A percentile compares a stretch with the other conserved stretches of the same genome.
These are phyloP conservation scores for Neoniphon sammara DNA, from an alignment of 2,797 vertebrate genomes.

Conservation along the genomic window DNA sequence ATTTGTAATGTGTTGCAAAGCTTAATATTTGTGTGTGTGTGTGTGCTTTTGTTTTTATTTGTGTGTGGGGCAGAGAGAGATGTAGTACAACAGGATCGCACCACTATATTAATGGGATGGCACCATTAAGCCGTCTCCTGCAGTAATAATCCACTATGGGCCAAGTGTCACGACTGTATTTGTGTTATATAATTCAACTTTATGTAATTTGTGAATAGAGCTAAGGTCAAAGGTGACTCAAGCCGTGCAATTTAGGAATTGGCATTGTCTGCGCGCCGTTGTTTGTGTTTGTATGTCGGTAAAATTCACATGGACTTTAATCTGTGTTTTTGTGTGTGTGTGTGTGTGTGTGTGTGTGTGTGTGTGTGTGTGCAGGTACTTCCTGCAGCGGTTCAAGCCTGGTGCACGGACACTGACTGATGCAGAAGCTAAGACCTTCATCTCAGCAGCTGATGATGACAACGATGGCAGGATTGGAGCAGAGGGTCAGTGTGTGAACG, in stretches of 20 bases:
- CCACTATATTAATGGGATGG: conserved; percentile 36
- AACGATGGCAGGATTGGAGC: conserved; percentile 93
- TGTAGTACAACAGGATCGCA: conserved; percentile 20
- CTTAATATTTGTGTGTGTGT: conserved; percentile 9
- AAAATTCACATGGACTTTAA: not conserved
- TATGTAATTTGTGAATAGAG: conserved; percentile 19
- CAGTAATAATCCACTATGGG: conserved; percentile 55
- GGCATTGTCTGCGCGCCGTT: not conserved
- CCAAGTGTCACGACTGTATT: conserved; percentile 45
- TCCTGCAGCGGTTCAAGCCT: conserved; percentile 91
- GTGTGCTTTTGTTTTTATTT: conserved; percentile 6
- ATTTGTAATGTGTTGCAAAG: not conserved
- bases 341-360: conserved; percentile 25
- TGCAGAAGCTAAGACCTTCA: conserved; percentile 89
- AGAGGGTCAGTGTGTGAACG: conserved; percentile 85
- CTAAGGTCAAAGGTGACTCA: not conserved
- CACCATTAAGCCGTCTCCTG: conserved; percentile 35
- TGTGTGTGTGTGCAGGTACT: conserved; percentile 80
- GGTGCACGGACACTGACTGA: conserved; percentile 88
- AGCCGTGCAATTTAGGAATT: conserved; percentile 19
- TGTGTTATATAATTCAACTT: conserved; percentile 57
- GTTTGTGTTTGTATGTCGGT: conserved; percentile 8
- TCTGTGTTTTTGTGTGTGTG: conserved; percentile 4
- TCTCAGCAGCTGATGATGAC: conserved; percentile 91
- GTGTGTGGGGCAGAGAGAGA: conserved; percentile 16